A percentile compares a stretch with the other conserved stretches of the same genome.
These are phyloP conservation scores for Porites divaricata DNA, from an alignment of 92 coral and sea anemone species.

Conservation along the genomic window DNA sequence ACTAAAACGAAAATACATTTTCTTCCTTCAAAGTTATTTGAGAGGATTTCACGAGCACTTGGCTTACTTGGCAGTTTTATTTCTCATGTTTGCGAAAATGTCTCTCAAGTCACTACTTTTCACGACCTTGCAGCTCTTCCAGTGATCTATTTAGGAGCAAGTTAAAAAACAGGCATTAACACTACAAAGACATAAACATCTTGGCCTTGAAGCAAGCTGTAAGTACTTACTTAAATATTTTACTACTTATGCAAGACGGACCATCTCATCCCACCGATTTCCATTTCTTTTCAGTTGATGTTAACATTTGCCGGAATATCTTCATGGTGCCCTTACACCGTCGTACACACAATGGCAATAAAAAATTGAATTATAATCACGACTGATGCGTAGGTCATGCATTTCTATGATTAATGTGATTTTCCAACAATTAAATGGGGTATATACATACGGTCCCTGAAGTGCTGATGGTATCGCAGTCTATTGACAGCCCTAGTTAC, in stretches of 20 bases:
- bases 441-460: conserved; percentile 16
- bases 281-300: background rate
- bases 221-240: background rate
- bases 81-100: background rate
- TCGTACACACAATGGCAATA: background rate
- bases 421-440: background rate
- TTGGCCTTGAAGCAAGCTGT: background rate
- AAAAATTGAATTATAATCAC: background rate
- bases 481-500: conserved; percentile 14
- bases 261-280: background rate
- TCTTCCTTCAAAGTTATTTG: too few relatives aligned
- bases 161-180: background rate
- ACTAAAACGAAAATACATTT: too few relatives aligned
- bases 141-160: conserved; percentile 12
- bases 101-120: conserved; percentile 10
- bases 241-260: background rate
- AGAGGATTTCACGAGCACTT: too few relatives aligned
- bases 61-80: background rate
- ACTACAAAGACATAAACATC: background rate
- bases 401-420: conserved; percentile 1
- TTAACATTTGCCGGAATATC: conserved; percentile 13
- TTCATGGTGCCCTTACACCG: background rate
- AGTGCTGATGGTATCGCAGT: conserved; percentile 15
- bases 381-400: background rate
- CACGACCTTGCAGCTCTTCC: conserved; percentile 25